Base-by-base conservation (phyloP, 2,888 invertebrate genomes). In the Pammene aurita region DNA sequence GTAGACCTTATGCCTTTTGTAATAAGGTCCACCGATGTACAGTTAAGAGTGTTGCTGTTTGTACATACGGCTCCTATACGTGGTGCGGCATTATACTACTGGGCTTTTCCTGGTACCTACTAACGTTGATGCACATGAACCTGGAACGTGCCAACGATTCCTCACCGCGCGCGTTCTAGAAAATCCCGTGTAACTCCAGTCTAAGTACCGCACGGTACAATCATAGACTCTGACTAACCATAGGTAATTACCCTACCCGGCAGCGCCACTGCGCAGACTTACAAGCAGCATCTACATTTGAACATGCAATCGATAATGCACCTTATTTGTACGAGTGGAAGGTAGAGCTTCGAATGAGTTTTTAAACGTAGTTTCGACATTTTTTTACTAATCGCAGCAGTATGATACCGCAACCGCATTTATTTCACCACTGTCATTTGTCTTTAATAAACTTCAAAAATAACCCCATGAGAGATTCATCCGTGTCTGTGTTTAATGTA, bases 361-460 rank as follows among this genome's bases (percentile, higher is more conserved):
- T 6, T 34, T 1, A 13, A 34, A 34, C 9, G 13, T 54, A 35
- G 26, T 34, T 54, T n/a, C n/a, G 34, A 54, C 54, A 34, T 0
- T n/a, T 52, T 52, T n/a, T n/a, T n/a, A n/a, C 7, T 54, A 34
- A 34, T 5, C 13, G 18, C 26, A 7, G 54, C 60, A 34, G 50
- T 44, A 18, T 35, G 34, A 42, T 55, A 46, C 44, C 44, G 55
- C 67, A 54, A 67, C 61, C 61, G 48, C 67, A 62, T 67, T 63
- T 50, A 63, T 63, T 67, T 56, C 42, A 38, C 56, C 16, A 58
- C 68, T 73, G 70, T 75, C 72, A 79, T 75, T 78, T 76, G 68
- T 73, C 68, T 73, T 66, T 71, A 73, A 72, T 78, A 76, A 78
- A 75, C 54, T 68, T 42, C 42, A 50, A 67, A 54, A 64, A 58